Evolutionary conservation across 2,888 invertebrate genomes (phyloP).

Genomic region (Heteropelma amictum): DNA sequence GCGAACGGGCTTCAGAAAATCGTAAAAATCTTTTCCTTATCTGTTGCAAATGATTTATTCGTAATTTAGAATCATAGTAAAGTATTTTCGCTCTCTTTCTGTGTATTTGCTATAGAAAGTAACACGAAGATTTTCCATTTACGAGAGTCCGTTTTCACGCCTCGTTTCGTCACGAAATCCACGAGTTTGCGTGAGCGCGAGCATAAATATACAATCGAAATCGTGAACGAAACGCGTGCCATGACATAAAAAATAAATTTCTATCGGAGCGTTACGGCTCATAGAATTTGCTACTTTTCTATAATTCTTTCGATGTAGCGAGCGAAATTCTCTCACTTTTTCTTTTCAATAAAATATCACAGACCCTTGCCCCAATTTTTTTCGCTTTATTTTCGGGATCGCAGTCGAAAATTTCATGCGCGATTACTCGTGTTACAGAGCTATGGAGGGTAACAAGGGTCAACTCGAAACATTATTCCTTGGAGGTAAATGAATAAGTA

Average conservation of each 20-base stretch:
- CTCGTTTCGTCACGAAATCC: slow-evolving; percentile 30
- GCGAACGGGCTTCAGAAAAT: neutral
- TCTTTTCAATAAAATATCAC: slow-evolving; percentile 17
- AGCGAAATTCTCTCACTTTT: too few species aligned
- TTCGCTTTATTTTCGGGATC: too few species aligned
- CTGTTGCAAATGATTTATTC: too few species aligned
- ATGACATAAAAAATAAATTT: slow-evolving; percentile 38
- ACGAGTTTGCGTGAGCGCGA: neutral
- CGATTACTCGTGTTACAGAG: slow-evolving; percentile 54
- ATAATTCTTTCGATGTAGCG: slow-evolving; percentile 26
- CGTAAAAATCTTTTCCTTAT: neutral
- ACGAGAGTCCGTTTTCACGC: slow-evolving; percentile 39
- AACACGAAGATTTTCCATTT: slow-evolving; percentile 1
- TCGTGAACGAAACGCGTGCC: slow-evolving; percentile 15
- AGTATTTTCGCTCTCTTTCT: neutral
- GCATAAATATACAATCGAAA: slow-evolving; percentile 35
- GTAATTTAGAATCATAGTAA: too few species aligned
- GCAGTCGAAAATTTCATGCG: slow-evolving; percentile 62
- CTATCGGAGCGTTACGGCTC: slow-evolving; percentile 60
- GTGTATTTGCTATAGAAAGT: slow-evolving; percentile 5
- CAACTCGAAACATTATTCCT: neutral
- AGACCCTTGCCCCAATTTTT: slow-evolving; percentile 16
- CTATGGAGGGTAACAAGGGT: neutral
- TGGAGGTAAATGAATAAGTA: too few species aligned
- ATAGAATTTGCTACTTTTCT: slow-evolving; percentile 55